Conservation (phyloP, 2,797 vertebrate species). For the Galaxias olidus region DNA sequence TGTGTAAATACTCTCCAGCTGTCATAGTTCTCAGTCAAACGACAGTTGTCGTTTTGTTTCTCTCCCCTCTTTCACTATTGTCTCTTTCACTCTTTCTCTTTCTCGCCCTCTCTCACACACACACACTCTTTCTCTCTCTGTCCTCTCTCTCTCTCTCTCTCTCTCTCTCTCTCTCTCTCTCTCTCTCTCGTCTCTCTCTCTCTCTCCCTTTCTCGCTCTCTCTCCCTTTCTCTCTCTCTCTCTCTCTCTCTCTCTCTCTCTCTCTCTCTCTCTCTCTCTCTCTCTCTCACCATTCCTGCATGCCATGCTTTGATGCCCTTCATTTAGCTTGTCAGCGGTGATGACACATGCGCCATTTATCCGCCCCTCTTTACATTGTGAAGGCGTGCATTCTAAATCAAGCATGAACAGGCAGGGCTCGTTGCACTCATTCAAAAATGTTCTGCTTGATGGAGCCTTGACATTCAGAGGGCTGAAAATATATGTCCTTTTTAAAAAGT, state of each 20-base stretch:
- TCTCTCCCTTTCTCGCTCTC: not conserved
- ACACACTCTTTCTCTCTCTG: conserved; percentile 9
- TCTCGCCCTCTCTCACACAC: too few relatives aligned
- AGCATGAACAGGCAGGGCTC: conserved; percentile 62
- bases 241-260: conserved; percentile 22
- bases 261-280: not conserved
- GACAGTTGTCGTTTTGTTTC: not conserved
- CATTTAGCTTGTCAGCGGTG: conserved; percentile 65
- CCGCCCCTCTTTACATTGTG: conserved; percentile 45
- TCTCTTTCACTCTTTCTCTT: not conserved
- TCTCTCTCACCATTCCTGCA: conserved; percentile 43
- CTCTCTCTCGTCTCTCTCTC: conserved; percentile 25
- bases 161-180: not conserved
- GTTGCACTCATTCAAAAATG: conserved; percentile 35
- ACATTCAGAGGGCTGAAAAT: conserved; percentile 47
- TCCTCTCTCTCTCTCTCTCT: conserved; percentile 23
- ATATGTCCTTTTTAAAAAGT: conserved; percentile 51
- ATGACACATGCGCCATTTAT: conserved; percentile 64
- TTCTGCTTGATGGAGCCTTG: conserved; percentile 61
- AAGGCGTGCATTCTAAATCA: conserved; percentile 51
- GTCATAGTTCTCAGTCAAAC: not conserved
- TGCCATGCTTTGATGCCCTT: conserved; percentile 66
- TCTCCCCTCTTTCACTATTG: not conserved
- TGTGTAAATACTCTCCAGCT: conserved; percentile 30
- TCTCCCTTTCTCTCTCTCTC: conserved; percentile 11